phyloP scores from a whole-genome alignment of 2,797 vertebrate genomes.

The Sus cebifrons region DNA sequence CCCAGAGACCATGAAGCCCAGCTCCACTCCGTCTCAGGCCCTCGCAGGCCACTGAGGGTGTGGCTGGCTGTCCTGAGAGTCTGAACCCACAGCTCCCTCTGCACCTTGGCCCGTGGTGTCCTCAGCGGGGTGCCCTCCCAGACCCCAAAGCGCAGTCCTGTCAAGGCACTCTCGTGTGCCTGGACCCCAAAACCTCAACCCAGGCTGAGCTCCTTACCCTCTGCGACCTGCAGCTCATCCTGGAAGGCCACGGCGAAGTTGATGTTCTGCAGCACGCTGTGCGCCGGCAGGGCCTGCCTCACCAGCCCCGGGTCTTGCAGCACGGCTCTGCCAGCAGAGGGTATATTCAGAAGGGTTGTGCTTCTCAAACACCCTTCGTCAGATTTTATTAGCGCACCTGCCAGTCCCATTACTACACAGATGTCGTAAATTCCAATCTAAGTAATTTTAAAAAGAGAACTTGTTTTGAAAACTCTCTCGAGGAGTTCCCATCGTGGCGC shows the following conservation, averaged over 20 bases:
- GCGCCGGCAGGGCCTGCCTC: conserved; percentile 92
- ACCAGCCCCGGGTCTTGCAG: conserved; percentile 90
- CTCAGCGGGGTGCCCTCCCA: neutral
- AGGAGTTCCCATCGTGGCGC: neutral
- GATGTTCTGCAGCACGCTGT: conserved; percentile 92
- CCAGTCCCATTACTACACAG: neutral
- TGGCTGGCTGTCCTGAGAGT: neutral
- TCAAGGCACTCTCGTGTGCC: neutral
- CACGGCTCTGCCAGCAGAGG: conserved; percentile 87
- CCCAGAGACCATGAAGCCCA: neutral
- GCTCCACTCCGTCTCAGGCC: neutral
- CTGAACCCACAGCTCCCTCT: neutral
- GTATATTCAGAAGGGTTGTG: conserved; percentile 56
- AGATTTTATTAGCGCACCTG: conserved; percentile 17
- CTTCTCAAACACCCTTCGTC: conserved; percentile 19
- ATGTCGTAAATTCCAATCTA: conserved; percentile 28
- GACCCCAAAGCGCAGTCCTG: neutral
- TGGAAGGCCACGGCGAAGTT: conserved; percentile 95
- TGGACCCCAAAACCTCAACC: neutral
- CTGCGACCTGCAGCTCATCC: conserved; percentile 94
- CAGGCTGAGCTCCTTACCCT: conserved; percentile 90
- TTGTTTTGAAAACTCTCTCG: conserved; percentile 20
- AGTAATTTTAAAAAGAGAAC: conserved; percentile 31
- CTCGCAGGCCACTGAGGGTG: too few relatives aligned
- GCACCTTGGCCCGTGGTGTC: neutral